Evolutionary conservation across 2,888 invertebrate species (phyloP).

Genomic region (Julus scanicus): DNA sequence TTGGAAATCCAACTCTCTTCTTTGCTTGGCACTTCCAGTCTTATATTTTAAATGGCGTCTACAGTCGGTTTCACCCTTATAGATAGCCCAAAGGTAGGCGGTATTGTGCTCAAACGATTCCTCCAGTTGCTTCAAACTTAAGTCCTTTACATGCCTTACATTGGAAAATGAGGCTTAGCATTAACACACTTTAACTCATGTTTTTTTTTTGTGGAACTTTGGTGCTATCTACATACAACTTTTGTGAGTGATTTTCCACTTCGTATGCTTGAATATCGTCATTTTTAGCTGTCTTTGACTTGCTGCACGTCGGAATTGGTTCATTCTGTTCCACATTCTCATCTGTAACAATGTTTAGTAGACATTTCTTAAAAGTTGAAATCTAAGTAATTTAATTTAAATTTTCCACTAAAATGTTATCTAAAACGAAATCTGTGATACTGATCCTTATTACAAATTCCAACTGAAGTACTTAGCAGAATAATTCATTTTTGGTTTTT

Average conservation of each 20-base stretch:
- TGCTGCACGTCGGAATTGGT: background rate
- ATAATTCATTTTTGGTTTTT: no score
- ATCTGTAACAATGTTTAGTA: background rate
- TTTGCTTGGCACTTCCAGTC: background rate
- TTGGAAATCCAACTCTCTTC: slow-evolving; percentile 43
- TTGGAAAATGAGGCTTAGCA: background rate
- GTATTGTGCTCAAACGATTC: slow-evolving; percentile 1
- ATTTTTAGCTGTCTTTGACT: background rate
- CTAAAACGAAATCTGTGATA: background rate
- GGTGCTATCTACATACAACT: background rate
- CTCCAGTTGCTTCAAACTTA: background rate
- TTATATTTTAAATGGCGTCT: slow-evolving; percentile 5
- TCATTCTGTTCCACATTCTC: background rate
- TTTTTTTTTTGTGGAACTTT: background rate
- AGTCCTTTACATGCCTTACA: background rate
- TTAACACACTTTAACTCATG: background rate
- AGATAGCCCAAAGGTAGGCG: background rate
- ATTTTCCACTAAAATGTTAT: background rate
- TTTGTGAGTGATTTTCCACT: slow-evolving; percentile 11
- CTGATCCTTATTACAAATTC: no score
- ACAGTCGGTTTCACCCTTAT: slow-evolving; percentile 44
- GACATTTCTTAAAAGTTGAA: background rate
- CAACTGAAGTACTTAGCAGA: no score
- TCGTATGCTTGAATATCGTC: background rate
- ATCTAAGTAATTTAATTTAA: background rate